Conservation (phyloP, 1,140 invertebrate species). For the Eurosta solidaginis region DNA sequence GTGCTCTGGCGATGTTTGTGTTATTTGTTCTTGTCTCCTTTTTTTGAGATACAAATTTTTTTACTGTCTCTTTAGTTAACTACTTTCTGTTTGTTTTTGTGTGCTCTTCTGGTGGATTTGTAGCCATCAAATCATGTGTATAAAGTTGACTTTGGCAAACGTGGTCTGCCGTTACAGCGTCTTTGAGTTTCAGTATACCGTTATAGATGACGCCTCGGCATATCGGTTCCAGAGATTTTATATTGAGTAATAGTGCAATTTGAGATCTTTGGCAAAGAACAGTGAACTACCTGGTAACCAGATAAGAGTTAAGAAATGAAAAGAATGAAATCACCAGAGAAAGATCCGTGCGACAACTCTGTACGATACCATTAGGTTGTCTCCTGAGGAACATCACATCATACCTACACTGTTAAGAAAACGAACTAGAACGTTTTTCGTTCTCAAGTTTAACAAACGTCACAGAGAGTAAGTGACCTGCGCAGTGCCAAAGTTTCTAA, state of each 20-base stretch:
- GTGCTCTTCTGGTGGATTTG: not conserved
- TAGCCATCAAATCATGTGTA: conserved; percentile 11
- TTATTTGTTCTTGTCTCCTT: not conserved
- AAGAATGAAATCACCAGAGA: no score
- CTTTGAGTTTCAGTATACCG: not conserved
- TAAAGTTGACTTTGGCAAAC: not conserved
- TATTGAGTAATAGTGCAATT: not conserved
- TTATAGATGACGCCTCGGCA: not conserved
- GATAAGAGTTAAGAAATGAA: no score
- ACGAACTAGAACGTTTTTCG: no score
- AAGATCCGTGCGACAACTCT: no score
- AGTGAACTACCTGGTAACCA: no score
- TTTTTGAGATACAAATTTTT: not conserved
- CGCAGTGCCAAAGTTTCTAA: no score
- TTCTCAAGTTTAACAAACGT: no score
- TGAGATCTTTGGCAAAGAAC: no score
- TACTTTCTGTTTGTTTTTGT: not conserved
- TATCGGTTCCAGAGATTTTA: not conserved
- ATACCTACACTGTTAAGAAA: no score
- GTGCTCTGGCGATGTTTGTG: not conserved
- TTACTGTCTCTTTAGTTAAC: not conserved
- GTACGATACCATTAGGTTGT: no score
- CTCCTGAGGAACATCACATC: no score
- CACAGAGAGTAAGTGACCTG: no score
- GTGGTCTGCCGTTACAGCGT: not conserved